Base-by-base conservation (phyloP, 2,797 vertebrate genomes). In the Chloroceryle amazona region DNA sequence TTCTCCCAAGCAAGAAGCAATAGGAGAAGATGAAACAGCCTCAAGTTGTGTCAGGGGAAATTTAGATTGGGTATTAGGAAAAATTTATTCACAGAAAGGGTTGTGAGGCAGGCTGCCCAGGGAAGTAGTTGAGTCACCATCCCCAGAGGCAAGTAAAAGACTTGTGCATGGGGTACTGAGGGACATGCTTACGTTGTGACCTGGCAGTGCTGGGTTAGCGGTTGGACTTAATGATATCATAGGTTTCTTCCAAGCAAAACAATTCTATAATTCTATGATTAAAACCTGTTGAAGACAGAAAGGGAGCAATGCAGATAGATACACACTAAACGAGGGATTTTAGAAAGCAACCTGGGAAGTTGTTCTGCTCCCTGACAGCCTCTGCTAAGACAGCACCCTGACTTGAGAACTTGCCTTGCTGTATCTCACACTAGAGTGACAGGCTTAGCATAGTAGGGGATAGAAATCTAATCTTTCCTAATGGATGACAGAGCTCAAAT, bases 391-490 rank as follows among this genome's bases (percentile, higher is more conserved):
- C 9, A 91, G 13, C 7, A 13, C 23, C 67, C n/a, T 75, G 37
- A 39, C 39, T 89, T 86, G 44, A 91, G 82, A 90, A 65, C n/a
- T 81, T 26, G 35, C 18, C 28, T 80, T 67, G 21, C 29, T 93
- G 33, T 86, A 67, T 71, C 72, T 93, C 90, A 90, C n/a, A 28
- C 33, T 35, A 51, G 44, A 94, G 28, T 81, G 94, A 91, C 87
- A 96, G 51, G 15, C 28, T 85, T 55, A 54, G 57, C 33, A 42
- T 46, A 31, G 13, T 8, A 74, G 21, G 18, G 25, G 39, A 86
- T 86, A 78, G 75, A 94, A 96, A 91, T 66, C 54, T 88, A 89
- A 93, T 91, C 75, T 65, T 16, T 62, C 55, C 58, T 90, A 95
- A 95, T 62, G 44, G 61, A 66, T 81, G 61, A 52, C 11, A 92